Evolutionary conservation across 1,140 invertebrate genomes (phyloP).

Genomic region (Bombus sibiricus): DNA sequence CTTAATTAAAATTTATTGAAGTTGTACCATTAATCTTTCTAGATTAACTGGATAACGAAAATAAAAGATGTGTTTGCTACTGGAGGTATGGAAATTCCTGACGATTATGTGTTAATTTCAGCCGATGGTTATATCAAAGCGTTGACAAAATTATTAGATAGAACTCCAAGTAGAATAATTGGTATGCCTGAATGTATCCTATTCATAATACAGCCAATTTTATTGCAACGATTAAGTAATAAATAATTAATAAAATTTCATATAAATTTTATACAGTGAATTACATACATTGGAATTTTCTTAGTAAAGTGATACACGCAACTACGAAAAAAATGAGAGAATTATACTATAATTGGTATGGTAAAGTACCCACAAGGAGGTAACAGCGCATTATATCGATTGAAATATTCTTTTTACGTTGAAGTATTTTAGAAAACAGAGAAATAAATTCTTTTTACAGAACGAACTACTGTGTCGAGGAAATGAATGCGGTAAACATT

Average conservation of each 20-base stretch:
- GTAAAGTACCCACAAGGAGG: background rate
- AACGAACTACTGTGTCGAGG: background rate
- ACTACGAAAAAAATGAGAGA: constrained; percentile 55
- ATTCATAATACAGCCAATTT: background rate
- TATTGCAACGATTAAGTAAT: background rate
- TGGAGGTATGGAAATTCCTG: constrained; percentile 12
- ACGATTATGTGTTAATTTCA: background rate
- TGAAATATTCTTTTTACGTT: too few species aligned
- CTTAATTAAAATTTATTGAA: background rate
- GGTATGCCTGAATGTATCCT: constrained; percentile 10
- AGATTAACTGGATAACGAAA: constrained; percentile 51
- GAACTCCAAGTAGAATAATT: constrained; percentile 45
- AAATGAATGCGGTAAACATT: background rate
- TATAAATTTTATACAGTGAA: constrained; percentile 54
- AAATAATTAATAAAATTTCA: background rate
- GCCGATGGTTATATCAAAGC: constrained; percentile 7
- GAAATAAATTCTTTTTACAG: background rate
- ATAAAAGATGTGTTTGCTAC: background rate
- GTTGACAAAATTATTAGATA: constrained; percentile 30
- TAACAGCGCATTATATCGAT: background rate
- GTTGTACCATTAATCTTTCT: background rate
- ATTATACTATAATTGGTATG: constrained; percentile 26
- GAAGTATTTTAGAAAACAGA: too few species aligned
- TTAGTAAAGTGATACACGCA: constrained; percentile 47
- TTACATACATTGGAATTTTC: constrained; percentile 67